These are phyloP conservation scores for Trimorus sp. DNA, from an alignment of 2,888 invertebrate genomes.

Conservation along the genomic window DNA sequence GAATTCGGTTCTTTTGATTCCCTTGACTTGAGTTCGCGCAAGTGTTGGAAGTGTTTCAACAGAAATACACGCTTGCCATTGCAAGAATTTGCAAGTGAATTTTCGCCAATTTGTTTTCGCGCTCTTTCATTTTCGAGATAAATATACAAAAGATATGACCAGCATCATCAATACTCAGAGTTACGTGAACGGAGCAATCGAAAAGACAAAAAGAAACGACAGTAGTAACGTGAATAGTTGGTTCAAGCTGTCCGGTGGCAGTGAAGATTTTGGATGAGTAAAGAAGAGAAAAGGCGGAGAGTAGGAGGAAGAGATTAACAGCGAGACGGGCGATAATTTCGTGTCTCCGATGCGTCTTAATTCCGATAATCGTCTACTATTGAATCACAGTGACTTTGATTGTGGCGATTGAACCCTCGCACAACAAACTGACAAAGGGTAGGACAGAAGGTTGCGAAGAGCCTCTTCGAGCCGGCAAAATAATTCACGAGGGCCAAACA, in stretches of 20 bases:
- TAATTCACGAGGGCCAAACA: constrained; percentile 45
- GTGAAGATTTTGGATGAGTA: constrained; percentile 14
- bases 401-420: constrained; percentile 58
- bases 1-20: not conserved
- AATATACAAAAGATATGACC: no score
- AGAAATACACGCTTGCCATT: no score
- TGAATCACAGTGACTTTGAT: constrained; percentile 67
- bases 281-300: not conserved
- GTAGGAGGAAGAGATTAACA: constrained; percentile 14
- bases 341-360: constrained; percentile 17
- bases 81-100: no score
- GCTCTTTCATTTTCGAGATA: no score
- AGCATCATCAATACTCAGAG: no score
- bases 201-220: no score
- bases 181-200: no score
- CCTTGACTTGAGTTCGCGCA: no score
- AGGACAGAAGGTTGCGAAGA: constrained; percentile 24
- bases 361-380: constrained; percentile 55
- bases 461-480: constrained; percentile 55
- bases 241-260: constrained; percentile 10
- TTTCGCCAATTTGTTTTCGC: no score
- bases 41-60: no score
- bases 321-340: not conserved
- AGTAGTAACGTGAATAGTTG: not conserved
- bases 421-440: constrained; percentile 6